These are phyloP conservation scores for Myotis brandtii DNA, from an alignment of 2,113 vertebrate species.

Conservation along the genomic window DNA sequence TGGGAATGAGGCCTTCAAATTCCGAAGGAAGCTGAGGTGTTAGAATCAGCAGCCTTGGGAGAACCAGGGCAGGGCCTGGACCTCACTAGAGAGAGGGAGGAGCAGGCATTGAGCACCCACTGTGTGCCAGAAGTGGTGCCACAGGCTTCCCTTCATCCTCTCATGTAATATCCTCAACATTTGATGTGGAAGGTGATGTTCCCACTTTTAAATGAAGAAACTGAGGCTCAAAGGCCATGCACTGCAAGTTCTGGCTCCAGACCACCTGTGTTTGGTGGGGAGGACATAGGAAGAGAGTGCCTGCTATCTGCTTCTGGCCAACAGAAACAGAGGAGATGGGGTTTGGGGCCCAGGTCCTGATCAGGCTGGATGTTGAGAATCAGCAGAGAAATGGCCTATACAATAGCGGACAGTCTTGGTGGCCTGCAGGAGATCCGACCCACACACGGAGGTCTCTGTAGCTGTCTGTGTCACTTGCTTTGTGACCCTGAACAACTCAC, in stretches of 20 bases:
- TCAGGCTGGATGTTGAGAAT: neutral
- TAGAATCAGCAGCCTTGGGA: neutral
- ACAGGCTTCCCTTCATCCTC: neutral
- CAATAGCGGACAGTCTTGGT: neutral
- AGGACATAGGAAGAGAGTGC: neutral
- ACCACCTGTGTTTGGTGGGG: neutral
- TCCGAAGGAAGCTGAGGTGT: neutral
- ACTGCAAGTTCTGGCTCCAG: neutral
- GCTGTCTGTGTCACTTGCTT: neutral
- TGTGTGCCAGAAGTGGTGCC: neutral
- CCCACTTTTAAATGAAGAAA: neutral
- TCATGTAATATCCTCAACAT: neutral
- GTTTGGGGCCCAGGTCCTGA: neutral
- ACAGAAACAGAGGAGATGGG: neutral
- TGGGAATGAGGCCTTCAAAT: neutral
- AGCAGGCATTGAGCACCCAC: neutral
- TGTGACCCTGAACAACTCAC: neutral
- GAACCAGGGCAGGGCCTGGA: neutral
- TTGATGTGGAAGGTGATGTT: neutral
- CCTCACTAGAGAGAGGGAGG: neutral
- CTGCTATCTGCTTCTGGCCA: neutral
- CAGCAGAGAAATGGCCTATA: neutral
- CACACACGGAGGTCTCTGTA: neutral
- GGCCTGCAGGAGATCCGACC: neutral
- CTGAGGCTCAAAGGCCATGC: neutral